Conservation (phyloP, 2,113 vertebrate species). For the Pycnonotus jocosus region DNA sequence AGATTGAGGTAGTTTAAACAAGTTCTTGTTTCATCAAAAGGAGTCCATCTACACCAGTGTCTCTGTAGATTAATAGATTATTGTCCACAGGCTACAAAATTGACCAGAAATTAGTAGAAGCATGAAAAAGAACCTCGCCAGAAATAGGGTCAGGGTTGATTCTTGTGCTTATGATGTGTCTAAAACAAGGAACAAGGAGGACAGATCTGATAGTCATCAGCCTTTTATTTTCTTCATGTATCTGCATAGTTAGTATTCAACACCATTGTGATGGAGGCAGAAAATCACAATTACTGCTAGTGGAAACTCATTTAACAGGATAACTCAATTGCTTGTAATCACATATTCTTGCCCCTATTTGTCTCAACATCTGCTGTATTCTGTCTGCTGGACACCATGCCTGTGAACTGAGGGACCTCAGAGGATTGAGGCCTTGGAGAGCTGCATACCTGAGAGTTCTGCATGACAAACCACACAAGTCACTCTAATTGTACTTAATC, state of each 20-base stretch:
- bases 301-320: not conserved
- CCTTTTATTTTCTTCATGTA: not conserved
- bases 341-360: not conserved
- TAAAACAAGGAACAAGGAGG: not conserved
- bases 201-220: not conserved
- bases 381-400: not conserved
- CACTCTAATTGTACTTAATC: not conserved
- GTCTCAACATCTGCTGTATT: not conserved
- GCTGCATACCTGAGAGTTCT: not conserved
- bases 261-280: not conserved
- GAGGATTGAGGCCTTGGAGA: not conserved
- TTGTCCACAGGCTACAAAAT: not conserved
- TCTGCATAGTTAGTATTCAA: not conserved
- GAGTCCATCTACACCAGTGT: not conserved
- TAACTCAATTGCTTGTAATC: not conserved
- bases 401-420: not conserved
- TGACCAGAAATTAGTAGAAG: not conserved
- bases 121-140: not conserved
- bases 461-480: not conserved
- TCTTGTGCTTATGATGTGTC: not conserved
- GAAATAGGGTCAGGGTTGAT: not conserved
- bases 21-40: not conserved
- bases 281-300: not conserved
- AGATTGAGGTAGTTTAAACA: not conserved
- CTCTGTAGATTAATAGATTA: not conserved